Base-by-base conservation (phyloP, 2,113 vertebrate genomes). In the Nerophis lumbriciformis region DNA sequence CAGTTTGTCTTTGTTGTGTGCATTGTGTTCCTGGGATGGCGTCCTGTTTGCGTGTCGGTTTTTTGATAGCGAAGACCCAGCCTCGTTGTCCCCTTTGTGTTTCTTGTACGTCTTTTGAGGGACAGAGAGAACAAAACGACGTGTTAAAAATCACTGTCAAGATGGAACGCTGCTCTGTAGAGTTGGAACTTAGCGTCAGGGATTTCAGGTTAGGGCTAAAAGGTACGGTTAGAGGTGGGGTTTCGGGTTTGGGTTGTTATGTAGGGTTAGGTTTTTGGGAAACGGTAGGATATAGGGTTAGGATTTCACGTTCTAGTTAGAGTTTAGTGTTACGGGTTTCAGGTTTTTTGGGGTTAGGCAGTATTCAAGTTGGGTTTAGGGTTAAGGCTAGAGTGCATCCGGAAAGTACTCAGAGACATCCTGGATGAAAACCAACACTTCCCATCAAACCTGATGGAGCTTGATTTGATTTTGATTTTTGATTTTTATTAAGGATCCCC, bases 31-130 rank as follows among this genome's bases (percentile, higher is more conserved):
- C 70, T 70, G 71, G 53, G 90, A 79, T 54, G 88, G 83, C 57
- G 90, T 90, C 67, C 92, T 91, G 54, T 93, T 93, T 71, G 87
- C 86, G 65, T 96, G 92, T 59, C 94, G 93, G 0, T 96, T 98
- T 37, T 71, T 83, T 2, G 92, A 79, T 37, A 80, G 61, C 9
- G 66, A 36, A 1, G 89, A 92, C 45, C 94, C 93, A 0, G 96
- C 95, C 84, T 91, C 88, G 63, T 91, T 89, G 59, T 93, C 94
- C 88, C 91, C 94, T 85, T 91, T 87, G 59, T 88, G 88, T 88
- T 92, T 95, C 79, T 94, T 95, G 89, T 98, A 99, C n/a, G 96
- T 95, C 97, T 99, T 79, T 14, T 47, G 55, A 36, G 39, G 58
- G 64, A 69, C 13, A 61, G 19, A 44, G 39, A 44, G 5, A 19